These are phyloP conservation scores for Lepilemur septentrionalis DNA, from an alignment of 2,797 vertebrate genomes.

Conservation along the genomic window DNA sequence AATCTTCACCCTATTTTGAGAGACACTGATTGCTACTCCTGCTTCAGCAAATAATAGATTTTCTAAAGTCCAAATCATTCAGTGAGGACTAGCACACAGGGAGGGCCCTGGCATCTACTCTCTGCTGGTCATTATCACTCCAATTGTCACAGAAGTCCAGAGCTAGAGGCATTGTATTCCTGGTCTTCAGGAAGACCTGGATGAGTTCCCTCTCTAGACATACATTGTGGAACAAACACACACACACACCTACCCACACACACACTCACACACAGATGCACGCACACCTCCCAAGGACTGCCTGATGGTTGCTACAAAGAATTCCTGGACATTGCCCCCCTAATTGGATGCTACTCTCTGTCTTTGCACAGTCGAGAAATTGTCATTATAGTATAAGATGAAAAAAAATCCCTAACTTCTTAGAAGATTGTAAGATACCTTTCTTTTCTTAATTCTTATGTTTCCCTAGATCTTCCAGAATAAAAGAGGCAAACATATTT, in stretches of 20 bases:
- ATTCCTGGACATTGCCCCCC: neutral
- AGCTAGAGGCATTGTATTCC: neutral
- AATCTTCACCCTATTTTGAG: neutral
- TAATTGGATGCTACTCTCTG: neutral
- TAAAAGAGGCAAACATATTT: neutral
- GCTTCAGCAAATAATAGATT: neutral
- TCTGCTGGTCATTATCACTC: neutral
- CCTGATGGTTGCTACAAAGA: neutral
- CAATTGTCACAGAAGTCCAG: neutral
- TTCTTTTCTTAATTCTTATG: neutral
- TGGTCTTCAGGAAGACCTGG: neutral
- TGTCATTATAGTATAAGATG: neutral
- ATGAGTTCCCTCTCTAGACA: neutral
- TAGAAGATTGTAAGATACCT: neutral
- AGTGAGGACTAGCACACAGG: neutral
- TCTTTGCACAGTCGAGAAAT: neutral
- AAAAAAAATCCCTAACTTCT: neutral
- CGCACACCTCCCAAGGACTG: neutral
- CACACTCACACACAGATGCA: neutral
- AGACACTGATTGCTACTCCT: neutral
- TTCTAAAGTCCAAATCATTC: neutral
- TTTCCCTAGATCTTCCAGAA: neutral
- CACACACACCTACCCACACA: neutral
- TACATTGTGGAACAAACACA: neutral
- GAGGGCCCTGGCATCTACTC: rapidly evolving